phyloP scores from a whole-genome alignment of 2,888 invertebrate species.

The Dermolepida albohirtum region DNA sequence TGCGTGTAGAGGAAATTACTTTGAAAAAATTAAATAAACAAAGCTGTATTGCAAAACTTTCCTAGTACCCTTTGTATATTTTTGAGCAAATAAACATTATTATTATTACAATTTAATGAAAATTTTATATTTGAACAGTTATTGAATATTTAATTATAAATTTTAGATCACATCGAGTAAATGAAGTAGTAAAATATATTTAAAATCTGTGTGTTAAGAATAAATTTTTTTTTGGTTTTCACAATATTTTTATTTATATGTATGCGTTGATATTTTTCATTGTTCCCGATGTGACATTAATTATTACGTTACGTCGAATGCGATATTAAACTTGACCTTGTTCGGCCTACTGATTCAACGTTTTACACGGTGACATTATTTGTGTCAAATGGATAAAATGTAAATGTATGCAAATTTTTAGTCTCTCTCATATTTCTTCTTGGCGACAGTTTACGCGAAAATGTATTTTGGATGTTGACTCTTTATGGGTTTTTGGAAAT shows the following conservation, averaged over 20 bases:
- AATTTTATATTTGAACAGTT: too few species aligned
- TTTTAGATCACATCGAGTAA: too few species aligned
- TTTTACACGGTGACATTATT: slow-evolving; percentile 11
- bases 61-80: too few species aligned
- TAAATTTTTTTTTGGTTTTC: background rate
- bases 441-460: slow-evolving; percentile 11
- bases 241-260: slow-evolving; percentile 25
- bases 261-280: slow-evolving; percentile 24
- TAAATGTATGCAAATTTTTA: slow-evolving; percentile 20
- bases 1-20: too few species aligned
- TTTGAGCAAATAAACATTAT: too few species aligned
- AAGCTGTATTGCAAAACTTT: too few species aligned
- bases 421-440: slow-evolving; percentile 6
- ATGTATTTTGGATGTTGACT: slow-evolving; percentile 3
- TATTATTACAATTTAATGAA: too few species aligned
- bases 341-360: slow-evolving; percentile 24
- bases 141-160: too few species aligned
- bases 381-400: slow-evolving; percentile 21
- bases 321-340: slow-evolving; percentile 39
- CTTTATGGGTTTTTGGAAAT: slow-evolving; percentile 16
- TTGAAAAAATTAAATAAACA: too few species aligned
- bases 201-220: too few species aligned
- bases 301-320: slow-evolving; percentile 12
- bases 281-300: slow-evolving; percentile 33
- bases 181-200: too few species aligned